Conservation (phyloP, 2,888 invertebrate genomes). For the Eristalis pertinax region DNA sequence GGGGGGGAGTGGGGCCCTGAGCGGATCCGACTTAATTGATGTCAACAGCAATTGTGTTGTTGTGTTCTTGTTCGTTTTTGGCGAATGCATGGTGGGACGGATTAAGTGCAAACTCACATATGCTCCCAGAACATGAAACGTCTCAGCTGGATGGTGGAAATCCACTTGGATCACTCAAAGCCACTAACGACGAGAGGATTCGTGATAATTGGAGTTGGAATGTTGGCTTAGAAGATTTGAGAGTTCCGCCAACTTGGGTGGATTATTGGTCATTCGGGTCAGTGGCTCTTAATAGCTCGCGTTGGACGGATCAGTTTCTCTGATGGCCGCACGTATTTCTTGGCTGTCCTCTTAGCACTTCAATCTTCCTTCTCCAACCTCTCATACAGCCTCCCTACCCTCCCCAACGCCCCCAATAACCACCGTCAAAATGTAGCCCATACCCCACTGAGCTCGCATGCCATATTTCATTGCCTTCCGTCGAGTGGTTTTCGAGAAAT, state of each 20-base stretch:
- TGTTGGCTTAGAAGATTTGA: constrained; percentile 16
- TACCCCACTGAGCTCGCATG: too few relatives aligned
- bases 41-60: constrained; percentile 22
- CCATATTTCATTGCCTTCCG: too few relatives aligned
- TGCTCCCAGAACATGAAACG: neutral
- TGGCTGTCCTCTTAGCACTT: too few relatives aligned
- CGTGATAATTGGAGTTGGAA: constrained; percentile 29
- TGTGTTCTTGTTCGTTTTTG: constrained; percentile 10
- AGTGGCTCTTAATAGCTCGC: too few relatives aligned
- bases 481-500: too few relatives aligned
- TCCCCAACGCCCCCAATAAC: constrained; percentile 38
- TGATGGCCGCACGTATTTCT: too few relatives aligned
- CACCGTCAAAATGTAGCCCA: too few relatives aligned
- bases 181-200: neutral
- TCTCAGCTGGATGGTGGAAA: neutral
- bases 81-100: neutral
- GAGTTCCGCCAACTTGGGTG: neutral
- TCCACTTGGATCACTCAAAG: constrained; percentile 12
- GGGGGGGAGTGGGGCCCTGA: neutral
- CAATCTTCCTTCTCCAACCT: too few relatives aligned
- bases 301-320: too few relatives aligned
- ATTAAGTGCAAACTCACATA: constrained; percentile 10
- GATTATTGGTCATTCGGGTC: neutral
- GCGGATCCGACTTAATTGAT: constrained; percentile 25
- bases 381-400: constrained; percentile 25